A percentile compares a stretch with the other conserved stretches of the same genome.
Conservation (phyloP, 2,113 vertebrate genomes). For the Abramis brama region DNA sequence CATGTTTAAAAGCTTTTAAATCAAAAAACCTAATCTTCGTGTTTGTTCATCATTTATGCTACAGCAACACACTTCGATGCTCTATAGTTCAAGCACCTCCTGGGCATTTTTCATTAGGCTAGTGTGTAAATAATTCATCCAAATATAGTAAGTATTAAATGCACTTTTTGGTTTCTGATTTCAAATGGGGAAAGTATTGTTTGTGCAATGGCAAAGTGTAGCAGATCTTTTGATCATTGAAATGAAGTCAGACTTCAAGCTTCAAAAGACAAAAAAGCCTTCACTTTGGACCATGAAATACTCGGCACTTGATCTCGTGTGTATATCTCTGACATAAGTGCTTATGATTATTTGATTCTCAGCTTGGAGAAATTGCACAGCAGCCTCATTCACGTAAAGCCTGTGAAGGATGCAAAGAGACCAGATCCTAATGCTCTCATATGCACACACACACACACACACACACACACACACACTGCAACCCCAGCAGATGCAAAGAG, state of each 20-base stretch:
- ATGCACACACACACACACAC: background rate
- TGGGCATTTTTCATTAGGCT: background rate
- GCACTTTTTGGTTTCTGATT: conserved; percentile 30
- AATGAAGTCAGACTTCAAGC: conserved; percentile 4
- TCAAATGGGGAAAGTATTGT: background rate
- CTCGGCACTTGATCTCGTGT: background rate
- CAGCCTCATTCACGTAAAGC: background rate
- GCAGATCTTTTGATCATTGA: background rate
- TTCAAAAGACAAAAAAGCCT: background rate
- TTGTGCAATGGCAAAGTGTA: conserved; percentile 31
- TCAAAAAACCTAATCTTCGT: background rate
- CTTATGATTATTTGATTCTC: background rate
- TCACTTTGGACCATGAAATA: conserved; percentile 17
- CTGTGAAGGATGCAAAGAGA: background rate
- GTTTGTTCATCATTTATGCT: background rate
- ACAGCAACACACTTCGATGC: background rate
- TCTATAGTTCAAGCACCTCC: conserved; percentile 5
- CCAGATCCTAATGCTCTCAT: background rate
- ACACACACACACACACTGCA: background rate
- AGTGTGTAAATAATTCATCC: background rate
- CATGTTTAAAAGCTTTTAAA: background rate
- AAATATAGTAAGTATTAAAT: conserved; percentile 18
- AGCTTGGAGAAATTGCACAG: conserved; percentile 28
- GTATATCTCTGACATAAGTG: conserved; percentile 11
- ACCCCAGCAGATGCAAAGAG: background rate